Evolutionary conservation across 1,140 invertebrate genomes (phyloP).

Genomic region (Orussus abietinus): DNA sequence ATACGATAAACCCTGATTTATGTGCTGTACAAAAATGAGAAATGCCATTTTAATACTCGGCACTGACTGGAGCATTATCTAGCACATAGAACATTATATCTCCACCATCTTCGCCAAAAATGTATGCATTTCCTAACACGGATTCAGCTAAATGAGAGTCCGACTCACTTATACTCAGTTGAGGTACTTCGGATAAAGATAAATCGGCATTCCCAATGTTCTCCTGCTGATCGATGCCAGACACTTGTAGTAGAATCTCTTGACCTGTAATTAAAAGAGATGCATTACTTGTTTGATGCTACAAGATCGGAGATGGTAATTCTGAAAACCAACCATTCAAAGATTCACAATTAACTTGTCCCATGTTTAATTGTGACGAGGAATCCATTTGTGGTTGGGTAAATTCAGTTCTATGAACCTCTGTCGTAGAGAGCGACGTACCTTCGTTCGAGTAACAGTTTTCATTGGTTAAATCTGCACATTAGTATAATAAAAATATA

Average conservation of each 20-base stretch:
- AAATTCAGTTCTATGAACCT: conserved; percentile 3
- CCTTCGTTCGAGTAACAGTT: background rate
- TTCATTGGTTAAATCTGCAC: too few relatives aligned
- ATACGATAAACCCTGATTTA: background rate
- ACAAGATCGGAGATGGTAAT: too few relatives aligned
- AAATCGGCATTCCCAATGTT: conserved; percentile 8
- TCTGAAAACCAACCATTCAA: conserved; percentile 4
- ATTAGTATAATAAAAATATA: too few relatives aligned
- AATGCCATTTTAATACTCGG: conserved; percentile 3
- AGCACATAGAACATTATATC: conserved; percentile 24
- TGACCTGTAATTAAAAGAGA: conserved; percentile 4
- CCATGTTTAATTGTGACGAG: background rate
- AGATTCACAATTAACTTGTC: background rate
- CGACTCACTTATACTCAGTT: conserved; percentile 19
- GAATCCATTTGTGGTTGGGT: background rate
- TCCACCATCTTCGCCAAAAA: conserved; percentile 20
- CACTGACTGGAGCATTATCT: conserved; percentile 22
- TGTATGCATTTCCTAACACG: conserved; percentile 17
- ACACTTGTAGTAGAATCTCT: conserved; percentile 7
- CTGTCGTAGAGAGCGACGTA: conserved; percentile 4
- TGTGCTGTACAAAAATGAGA: too few relatives aligned
- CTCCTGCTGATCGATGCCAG: conserved; percentile 9
- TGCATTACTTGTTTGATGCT: too few relatives aligned
- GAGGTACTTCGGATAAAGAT: conserved; percentile 15
- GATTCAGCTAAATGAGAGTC: conserved; percentile 17